Base-by-base conservation (phyloP, 2,888 invertebrate genomes). In the Caradrina kadenii region DNA sequence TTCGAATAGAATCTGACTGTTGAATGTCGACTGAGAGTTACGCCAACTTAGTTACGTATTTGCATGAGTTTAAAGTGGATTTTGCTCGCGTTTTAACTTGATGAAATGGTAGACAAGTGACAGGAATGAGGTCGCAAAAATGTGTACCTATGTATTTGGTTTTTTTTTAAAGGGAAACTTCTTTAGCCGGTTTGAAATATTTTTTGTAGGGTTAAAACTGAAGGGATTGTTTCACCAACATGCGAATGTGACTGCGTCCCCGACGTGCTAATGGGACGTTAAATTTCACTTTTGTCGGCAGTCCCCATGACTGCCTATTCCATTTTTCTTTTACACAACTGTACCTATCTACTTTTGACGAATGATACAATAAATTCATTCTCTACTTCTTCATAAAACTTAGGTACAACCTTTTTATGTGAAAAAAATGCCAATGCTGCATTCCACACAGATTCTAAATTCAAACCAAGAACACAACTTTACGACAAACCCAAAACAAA, bases 1-100 rank as follows among this genome's bases (percentile, higher is more conserved):
- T 62, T 54, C 49, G 75, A 73, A 73, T 74, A 50, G 66, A 74
- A 76, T 61, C 52, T 68, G 60, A 64, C 60, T 72, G 73, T 73
- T 80, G 73, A 76, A 76, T 70, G 69, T 64, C 70, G 56, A 64
- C 54, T 64, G 69, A 69, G 68, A 62, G 67, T 81, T 67, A 68
- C 19, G 45, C 67, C 54, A 55, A 65, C 49, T 60, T 22, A 45
- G 62, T 71, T 52, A 49, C n/a, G 39, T 63, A 66, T 67, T 76
- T 68, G 73, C 72, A 63, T 83, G 83, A 85, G 80, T 83, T 82
- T 83, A 82, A 86, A 82, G 76, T 78, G 71, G 76, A 69, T 64
- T 72, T 72, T 35, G 71, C 67, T 65, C 59, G 67, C 48, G 42
- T 65, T 69, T 63, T 45, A 56, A 50, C 50, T 22, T 65, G 21